Base-by-base conservation (phyloP, 2,797 vertebrate genomes). In the Sebastes aleutianus region DNA sequence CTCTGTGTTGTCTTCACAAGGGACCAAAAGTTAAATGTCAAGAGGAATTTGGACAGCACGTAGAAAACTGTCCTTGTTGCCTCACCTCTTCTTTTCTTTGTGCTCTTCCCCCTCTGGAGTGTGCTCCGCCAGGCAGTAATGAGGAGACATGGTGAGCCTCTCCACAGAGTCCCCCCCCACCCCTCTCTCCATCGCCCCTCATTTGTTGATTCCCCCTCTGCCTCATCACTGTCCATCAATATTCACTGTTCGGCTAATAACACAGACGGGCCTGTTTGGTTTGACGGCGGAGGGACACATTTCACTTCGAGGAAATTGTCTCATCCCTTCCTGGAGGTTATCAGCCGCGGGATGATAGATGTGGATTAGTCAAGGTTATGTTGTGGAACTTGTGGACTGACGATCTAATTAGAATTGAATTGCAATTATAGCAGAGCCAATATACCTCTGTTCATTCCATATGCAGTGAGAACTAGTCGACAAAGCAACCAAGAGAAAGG, bases 151-250 rank as follows among this genome's bases (percentile, higher is more conserved):
- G 63, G 78, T 68, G 83, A 82, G 83, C 34, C 43, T 85, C 74
- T 83, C 70, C 61, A 66, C 34, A 58, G 72, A 83, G 54, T 13
- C 26, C 16, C 20, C 31, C 43, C 16, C 22, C 1, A 5, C 34
- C 10, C 20, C 14, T 16, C 56, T 59, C 47, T 78, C 74, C 56
- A 20, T 76, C 22, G 7, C 34, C 58, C 71, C 70, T 85, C 68
- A 78, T 89, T 83, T 89, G 76, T 81, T 86, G 62, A 74, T 87
- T 82, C 80, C 74, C 34, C 57, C 36, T 85, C 77, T 81, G 66
- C 63, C 78, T 85, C 85, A 90, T 92, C 85, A 89, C 70, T 78
- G 85, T 87, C 89, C 84, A 92, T 93, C 91, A 90, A 79, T 82
- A 87, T 80, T 83, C 83, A 80, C 86, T 68, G 69, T 80, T 83